These are phyloP conservation scores for Schizaphis graminum DNA, from an alignment of 2,888 invertebrate species.

Conservation along the genomic window DNA sequence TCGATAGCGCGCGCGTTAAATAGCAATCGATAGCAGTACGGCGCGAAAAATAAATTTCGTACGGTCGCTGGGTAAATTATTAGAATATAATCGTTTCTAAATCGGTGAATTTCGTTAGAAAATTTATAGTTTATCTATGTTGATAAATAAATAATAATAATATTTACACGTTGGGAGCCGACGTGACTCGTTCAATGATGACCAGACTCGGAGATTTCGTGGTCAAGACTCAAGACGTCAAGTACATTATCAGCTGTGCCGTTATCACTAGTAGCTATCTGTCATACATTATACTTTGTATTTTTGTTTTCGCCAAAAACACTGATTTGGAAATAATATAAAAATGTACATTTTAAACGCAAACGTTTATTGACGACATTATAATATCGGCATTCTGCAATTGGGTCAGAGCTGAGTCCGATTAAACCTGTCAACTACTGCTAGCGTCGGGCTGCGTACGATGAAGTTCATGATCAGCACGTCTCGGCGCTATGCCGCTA, in stretches of 20 bases:
- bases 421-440: background rate
- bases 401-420: background rate
- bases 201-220: too few relatives aligned
- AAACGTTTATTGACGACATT: background rate
- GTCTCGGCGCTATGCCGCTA: constrained; percentile 23
- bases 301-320: constrained; percentile 55
- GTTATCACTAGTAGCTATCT: constrained; percentile 36
- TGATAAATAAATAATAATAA: background rate
- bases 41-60: background rate
- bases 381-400: background rate
- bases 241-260: constrained; percentile 45
- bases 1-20: background rate
- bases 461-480: constrained; percentile 52
- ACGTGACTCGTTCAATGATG: background rate
- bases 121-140: background rate
- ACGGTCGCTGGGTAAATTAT: background rate
- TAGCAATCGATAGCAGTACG: background rate
- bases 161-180: background rate
- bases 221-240: background rate
- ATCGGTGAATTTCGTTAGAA: background rate
- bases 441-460: background rate
- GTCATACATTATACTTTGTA: background rate
- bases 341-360: constrained; percentile 10
- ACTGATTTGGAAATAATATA: constrained; percentile 29
- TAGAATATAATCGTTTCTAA: background rate